phyloP scores from a whole-genome alignment of 2,888 invertebrate species.

The Andrena praecox region DNA sequence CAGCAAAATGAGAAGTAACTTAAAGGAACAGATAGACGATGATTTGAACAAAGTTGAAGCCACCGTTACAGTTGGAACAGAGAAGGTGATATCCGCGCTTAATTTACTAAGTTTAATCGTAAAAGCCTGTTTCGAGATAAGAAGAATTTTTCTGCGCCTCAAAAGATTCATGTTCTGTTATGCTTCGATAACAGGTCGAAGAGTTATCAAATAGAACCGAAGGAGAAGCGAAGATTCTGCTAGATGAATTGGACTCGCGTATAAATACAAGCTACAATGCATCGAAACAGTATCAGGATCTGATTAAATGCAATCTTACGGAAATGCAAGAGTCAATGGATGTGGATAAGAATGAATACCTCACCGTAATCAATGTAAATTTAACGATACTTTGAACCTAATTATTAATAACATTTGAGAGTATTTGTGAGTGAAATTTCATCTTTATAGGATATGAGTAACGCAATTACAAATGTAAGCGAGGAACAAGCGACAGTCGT shows the following conservation, averaged over 20 bases:
- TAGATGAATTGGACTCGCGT: conserved; percentile 73
- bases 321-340: conserved; percentile 71
- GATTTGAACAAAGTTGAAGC: conserved; percentile 68
- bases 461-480: conserved; percentile 70
- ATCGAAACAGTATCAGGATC: conserved; percentile 68
- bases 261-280: conserved; percentile 67
- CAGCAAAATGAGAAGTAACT: conserved; percentile 56
- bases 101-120: not conserved
- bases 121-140: not conserved
- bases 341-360: conserved; percentile 64
- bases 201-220: conserved; percentile 65
- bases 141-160: not conserved
- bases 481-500: conserved; percentile 76
- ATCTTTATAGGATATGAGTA: conserved; percentile 71
- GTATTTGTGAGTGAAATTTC: not conserved
- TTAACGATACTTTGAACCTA: not conserved
- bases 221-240: conserved; percentile 67
- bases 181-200: conserved; percentile 67
- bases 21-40: conserved; percentile 70
- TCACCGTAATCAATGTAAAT: conserved; percentile 74
- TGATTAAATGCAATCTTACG: conserved; percentile 64
- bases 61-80: conserved; percentile 62
- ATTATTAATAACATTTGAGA: not conserved
- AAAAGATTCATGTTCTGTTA: conserved; percentile 3
- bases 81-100: conserved; percentile 69